phyloP scores from a whole-genome alignment of 1,140 invertebrate genomes.

The Papilio polytes region DNA sequence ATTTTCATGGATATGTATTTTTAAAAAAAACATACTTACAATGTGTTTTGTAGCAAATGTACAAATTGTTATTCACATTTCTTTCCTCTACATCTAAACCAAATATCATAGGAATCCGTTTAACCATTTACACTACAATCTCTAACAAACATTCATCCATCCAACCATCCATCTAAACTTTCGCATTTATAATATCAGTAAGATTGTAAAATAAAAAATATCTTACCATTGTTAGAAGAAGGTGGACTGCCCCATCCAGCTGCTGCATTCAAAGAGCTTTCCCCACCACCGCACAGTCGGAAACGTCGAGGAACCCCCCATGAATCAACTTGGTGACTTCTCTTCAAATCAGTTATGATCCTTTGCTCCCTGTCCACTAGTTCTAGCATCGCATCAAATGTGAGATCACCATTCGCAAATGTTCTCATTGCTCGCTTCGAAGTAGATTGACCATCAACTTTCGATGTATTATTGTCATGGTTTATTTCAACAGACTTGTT shows the following conservation, averaged over 20 bases:
- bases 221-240: slow-evolving; percentile 85
- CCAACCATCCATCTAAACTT: too few species aligned
- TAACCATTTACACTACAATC: too few species aligned
- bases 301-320: slow-evolving; percentile 86
- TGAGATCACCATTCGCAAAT: slow-evolving; percentile 75
- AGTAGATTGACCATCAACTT: slow-evolving; percentile 58
- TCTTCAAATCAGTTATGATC: slow-evolving; percentile 62
- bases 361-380: slow-evolving; percentile 67
- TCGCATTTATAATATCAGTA: too few species aligned
- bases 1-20: too few species aligned
- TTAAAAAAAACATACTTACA: too few species aligned
- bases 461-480: slow-evolving; percentile 80
- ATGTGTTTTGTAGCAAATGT: neutral
- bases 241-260: slow-evolving; percentile 90
- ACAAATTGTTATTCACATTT: neutral
- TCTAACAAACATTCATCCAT: too few species aligned
- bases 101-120: too few species aligned
- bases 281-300: slow-evolving; percentile 90
- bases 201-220: neutral
- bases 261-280: slow-evolving; percentile 90
- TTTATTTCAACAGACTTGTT: slow-evolving; percentile 67
- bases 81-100: too few species aligned
- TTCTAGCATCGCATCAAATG: slow-evolving; percentile 76
- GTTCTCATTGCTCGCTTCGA: slow-evolving; percentile 59
- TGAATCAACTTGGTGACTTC: slow-evolving; percentile 64